Conservation (phyloP, 2,888 invertebrate genomes). For the Cheilosia urbana region DNA sequence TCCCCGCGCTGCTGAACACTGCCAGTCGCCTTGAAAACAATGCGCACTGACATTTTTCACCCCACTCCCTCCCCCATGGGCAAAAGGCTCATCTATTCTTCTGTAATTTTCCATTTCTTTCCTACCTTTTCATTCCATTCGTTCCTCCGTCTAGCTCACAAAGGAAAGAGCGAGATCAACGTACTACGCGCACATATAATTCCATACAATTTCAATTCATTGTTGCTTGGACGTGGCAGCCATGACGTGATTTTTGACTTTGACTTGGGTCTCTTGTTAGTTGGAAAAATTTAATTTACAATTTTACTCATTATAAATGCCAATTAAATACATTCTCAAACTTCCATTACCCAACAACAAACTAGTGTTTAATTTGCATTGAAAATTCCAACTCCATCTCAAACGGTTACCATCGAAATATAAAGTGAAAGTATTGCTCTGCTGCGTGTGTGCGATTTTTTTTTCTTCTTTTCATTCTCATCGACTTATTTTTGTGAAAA, state of each 20-base stretch:
- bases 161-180: slow-evolving; percentile 50
- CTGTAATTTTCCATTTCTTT: slow-evolving; percentile 56
- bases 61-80: slow-evolving; percentile 28
- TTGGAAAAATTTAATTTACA: slow-evolving; percentile 73
- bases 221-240: slow-evolving; percentile 84
- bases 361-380: slow-evolving; percentile 72
- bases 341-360: slow-evolving; percentile 74
- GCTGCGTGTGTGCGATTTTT: slow-evolving; percentile 71
- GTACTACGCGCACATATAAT: slow-evolving; percentile 51
- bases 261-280: slow-evolving; percentile 78
- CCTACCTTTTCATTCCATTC: slow-evolving; percentile 40
- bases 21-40: slow-evolving; percentile 72
- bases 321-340: slow-evolving; percentile 74
- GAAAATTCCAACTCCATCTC: slow-evolving; percentile 60
- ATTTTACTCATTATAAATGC: slow-evolving; percentile 74
- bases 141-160: slow-evolving; percentile 16
- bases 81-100: slow-evolving; percentile 9
- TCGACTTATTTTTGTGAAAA: slow-evolving; percentile 67
- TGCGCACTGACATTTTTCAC: slow-evolving; percentile 72
- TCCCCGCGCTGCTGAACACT: slow-evolving; percentile 46
- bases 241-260: slow-evolving; percentile 83
- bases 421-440: slow-evolving; percentile 74
- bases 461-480: slow-evolving; percentile 38
- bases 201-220: slow-evolving; percentile 80
- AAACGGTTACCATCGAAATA: slow-evolving; percentile 66